These are phyloP conservation scores for Papilio machaon DNA, from an alignment of 1,140 invertebrate species.

Conservation along the genomic window DNA sequence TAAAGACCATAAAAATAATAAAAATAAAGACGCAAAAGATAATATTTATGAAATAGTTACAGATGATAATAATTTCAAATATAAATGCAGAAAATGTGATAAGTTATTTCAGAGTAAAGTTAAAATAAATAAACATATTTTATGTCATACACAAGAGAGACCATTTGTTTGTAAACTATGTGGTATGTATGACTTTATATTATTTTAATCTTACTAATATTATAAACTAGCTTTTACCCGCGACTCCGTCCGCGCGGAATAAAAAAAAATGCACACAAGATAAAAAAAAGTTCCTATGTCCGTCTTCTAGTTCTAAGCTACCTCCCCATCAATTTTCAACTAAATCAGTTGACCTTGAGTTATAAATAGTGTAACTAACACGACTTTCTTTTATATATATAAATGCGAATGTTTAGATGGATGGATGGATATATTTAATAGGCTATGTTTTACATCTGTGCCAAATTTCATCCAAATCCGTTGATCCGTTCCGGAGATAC, in stretches of 20 bases:
- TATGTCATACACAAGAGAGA: slow-evolving; percentile 51
- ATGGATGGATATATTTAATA: slow-evolving; percentile 15
- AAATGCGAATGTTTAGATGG: too few species aligned
- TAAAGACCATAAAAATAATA: slow-evolving; percentile 41
- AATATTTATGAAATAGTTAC: slow-evolving; percentile 31
- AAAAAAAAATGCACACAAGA: too few species aligned
- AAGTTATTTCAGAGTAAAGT: slow-evolving; percentile 52
- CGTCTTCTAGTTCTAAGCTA: too few species aligned
- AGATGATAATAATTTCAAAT: slow-evolving; percentile 41
- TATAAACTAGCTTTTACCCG: too few species aligned
- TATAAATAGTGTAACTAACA: too few species aligned
- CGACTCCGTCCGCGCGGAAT: too few species aligned
- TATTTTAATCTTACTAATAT: not conserved
- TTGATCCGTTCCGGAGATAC: too few species aligned
- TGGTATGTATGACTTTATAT: slow-evolving; percentile 51
- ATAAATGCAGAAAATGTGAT: slow-evolving; percentile 57
- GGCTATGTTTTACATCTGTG: not conserved
- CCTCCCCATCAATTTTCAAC: too few species aligned
- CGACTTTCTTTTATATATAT: too few species aligned
- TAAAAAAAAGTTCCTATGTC: too few species aligned
- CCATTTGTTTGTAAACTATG: slow-evolving; percentile 67
- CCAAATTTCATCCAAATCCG: too few species aligned
- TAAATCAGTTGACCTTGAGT: too few species aligned
- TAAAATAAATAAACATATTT: slow-evolving; percentile 51
- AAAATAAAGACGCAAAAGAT: slow-evolving; percentile 16